phyloP scores from a whole-genome alignment of 1,140 invertebrate genomes.

The Paracyclopina nana region DNA sequence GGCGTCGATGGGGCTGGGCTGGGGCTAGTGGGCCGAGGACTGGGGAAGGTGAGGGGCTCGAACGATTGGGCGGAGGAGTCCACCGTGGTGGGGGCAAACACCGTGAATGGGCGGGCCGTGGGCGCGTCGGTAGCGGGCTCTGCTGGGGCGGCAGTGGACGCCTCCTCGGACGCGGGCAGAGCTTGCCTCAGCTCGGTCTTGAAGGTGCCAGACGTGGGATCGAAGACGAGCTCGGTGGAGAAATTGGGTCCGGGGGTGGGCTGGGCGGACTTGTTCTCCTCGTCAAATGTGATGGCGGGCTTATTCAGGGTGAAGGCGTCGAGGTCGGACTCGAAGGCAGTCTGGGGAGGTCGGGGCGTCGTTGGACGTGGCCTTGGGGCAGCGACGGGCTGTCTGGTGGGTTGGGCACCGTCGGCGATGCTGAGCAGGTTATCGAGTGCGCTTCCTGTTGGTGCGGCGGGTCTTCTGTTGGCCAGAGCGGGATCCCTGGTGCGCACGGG shows the following conservation, averaged over 20 bases:
- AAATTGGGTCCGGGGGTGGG: slow-evolving; percentile 12
- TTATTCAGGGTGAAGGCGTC: slow-evolving; percentile 2
- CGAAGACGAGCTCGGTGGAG: slow-evolving; percentile 20
- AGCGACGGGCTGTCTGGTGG: slow-evolving; percentile 1
- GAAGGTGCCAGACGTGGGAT: slow-evolving; percentile 21
- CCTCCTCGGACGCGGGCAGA: background rate
- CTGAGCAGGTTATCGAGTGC: slow-evolving; percentile 8
- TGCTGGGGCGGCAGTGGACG: background rate
- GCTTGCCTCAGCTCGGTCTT: slow-evolving; percentile 17
- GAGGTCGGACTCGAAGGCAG: slow-evolving; percentile 8
- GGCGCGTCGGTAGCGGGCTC: background rate
- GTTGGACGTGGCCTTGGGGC: slow-evolving; percentile 2
- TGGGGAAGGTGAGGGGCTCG: slow-evolving; percentile 10
- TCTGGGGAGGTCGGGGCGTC: slow-evolving; percentile 2
- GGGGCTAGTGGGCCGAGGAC: background rate
- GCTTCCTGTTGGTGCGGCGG: background rate
- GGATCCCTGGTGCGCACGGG: slow-evolving; percentile 14
- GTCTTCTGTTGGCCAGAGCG: slow-evolving; percentile 7
- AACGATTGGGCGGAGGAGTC: background rate
- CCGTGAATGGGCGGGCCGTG: background rate
- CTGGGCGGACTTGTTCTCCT: slow-evolving; percentile 8
- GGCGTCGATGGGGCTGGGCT: background rate
- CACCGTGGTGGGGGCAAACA: background rate
- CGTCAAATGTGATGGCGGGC: slow-evolving; percentile 17
- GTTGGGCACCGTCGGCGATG: slow-evolving; percentile 6